A percentile compares a stretch with the other conserved stretches of the same genome.
Evolutionary conservation across 2,888 invertebrate genomes (phyloP).

Genomic region (Pristionchus mayeri): DNA sequence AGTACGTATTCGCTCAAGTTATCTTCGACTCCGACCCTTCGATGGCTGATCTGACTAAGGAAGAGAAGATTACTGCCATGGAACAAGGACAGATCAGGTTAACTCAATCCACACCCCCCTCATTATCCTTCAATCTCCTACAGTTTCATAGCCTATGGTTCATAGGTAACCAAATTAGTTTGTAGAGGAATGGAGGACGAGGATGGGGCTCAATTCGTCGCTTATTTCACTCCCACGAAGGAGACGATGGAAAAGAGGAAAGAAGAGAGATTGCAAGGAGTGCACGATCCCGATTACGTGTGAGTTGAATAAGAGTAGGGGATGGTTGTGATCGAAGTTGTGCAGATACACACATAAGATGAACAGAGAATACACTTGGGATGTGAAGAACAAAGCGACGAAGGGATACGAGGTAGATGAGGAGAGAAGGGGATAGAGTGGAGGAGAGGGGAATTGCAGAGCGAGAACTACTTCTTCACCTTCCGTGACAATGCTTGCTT

Average conservation of each 20-base stretch:
- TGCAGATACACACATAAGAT: slow-evolving; percentile 91
- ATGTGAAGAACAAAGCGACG: slow-evolving; percentile 87
- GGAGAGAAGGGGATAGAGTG: not conserved
- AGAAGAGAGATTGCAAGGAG: slow-evolving; percentile 84
- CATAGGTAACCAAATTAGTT: too few species aligned
- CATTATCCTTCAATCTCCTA: not conserved
- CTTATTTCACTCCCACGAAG: slow-evolving; percentile 95
- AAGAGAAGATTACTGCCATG: slow-evolving; percentile 55
- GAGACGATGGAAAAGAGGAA: slow-evolving; percentile 91
- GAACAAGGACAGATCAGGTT: slow-evolving; percentile 57
- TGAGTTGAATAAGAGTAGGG: slow-evolving; percentile 32
- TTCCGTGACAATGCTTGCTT: slow-evolving; percentile 75
- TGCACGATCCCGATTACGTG: slow-evolving; percentile 80
- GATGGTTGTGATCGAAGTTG: slow-evolving; percentile 8
- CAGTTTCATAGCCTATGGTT: too few species aligned
- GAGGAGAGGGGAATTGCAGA: slow-evolving; percentile 30
- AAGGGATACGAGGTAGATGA: slow-evolving; percentile 76
- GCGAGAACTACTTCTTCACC: slow-evolving; percentile 79
- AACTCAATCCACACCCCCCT: not conserved
- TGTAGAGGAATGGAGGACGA: slow-evolving; percentile 97
- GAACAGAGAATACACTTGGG: slow-evolving; percentile 99
- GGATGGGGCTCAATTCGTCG: slow-evolving; percentile 98
- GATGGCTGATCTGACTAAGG: slow-evolving; percentile 82
- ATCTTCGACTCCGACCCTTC: slow-evolving; percentile 99
- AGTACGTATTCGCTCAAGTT: slow-evolving; percentile 95